Evolutionary conservation across 2,888 invertebrate species (phyloP).

Genomic region (Rhimphoctona megacephalus): DNA sequence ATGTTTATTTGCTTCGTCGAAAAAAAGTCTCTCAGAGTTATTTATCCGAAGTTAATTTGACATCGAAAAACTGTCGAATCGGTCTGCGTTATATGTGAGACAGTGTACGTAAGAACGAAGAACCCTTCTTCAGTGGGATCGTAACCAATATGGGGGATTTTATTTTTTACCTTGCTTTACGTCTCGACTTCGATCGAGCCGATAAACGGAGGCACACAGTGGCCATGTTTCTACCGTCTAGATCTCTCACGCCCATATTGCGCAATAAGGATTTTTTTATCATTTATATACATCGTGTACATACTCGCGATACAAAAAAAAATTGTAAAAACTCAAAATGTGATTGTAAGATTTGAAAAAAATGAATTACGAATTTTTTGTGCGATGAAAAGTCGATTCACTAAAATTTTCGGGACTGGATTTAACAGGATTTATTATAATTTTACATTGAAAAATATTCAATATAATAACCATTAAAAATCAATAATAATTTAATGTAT

Average conservation of each 20-base stretch:
- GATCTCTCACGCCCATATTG: constrained; percentile 67
- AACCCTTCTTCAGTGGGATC: constrained; percentile 68
- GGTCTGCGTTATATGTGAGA: constrained; percentile 17
- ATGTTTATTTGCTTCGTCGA: constrained; percentile 54
- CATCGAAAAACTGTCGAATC: constrained; percentile 76
- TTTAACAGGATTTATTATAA: too few relatives aligned
- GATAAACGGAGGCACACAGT: constrained; percentile 77
- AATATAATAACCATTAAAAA: not conserved
- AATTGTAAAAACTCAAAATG: constrained; percentile 21
- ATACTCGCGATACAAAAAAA: not conserved
- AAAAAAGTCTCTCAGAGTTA: constrained; percentile 62
- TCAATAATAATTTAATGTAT: not conserved
- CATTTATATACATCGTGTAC: not conserved
- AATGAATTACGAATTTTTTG: not conserved
- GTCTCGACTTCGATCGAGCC: constrained; percentile 75
- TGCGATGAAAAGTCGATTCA: not conserved
- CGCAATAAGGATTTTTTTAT: constrained; percentile 18
- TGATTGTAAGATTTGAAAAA: too few relatives aligned
- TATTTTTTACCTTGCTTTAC: constrained; percentile 47
- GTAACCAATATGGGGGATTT: constrained; percentile 33
- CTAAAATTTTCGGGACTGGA: too few relatives aligned
- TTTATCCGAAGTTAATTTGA: constrained; percentile 80
- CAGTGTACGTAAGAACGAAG: constrained; percentile 61
- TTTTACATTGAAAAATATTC: too few relatives aligned
- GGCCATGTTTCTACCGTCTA: constrained; percentile 79